Conservation (phyloP, 2,888 invertebrate species). For the Polylopha cassiicola region DNA sequence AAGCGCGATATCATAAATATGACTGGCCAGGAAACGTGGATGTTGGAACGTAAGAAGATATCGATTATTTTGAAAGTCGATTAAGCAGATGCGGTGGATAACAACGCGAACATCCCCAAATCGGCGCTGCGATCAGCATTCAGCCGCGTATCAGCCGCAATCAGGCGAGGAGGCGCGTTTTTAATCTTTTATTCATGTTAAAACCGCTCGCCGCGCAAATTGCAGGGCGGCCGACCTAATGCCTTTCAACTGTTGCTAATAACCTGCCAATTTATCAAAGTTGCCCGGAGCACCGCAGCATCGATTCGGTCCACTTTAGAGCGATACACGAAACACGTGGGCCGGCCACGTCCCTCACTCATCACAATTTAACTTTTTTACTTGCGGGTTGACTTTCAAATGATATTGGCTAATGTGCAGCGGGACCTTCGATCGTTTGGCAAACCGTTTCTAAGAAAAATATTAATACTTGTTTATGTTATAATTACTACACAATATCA, state of each 20-base stretch:
- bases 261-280: slow-evolving; percentile 76
- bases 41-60: slow-evolving; percentile 20
- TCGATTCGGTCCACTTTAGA: slow-evolving; percentile 46
- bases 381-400: too few relatives aligned
- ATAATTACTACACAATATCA: too few relatives aligned
- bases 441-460: too few relatives aligned
- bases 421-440: too few relatives aligned
- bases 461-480: too few relatives aligned
- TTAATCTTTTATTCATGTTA: slow-evolving; percentile 69
- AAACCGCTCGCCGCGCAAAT: slow-evolving; percentile 61
- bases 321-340: slow-evolving; percentile 38
- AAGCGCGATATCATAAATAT: slow-evolving; percentile 11
- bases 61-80: slow-evolving; percentile 33
- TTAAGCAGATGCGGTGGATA: slow-evolving; percentile 39
- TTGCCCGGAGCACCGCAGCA: slow-evolving; percentile 51
- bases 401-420: too few relatives aligned
- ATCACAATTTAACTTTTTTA: slow-evolving; percentile 22
- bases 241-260: slow-evolving; percentile 78
- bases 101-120: slow-evolving; percentile 42
- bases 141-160: slow-evolving; percentile 56
- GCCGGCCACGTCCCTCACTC: slow-evolving; percentile 33
- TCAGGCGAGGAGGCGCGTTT: slow-evolving; percentile 56
- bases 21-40: background rate
- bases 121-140: slow-evolving; percentile 43
- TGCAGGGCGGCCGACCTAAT: slow-evolving; percentile 74